Percentiles rank a stretch among this genome's conserved stretches.
Evolutionary conservation across 2,113 vertebrate species (phyloP).

Genomic region (Hydrochoerus hydrochaeris): DNA sequence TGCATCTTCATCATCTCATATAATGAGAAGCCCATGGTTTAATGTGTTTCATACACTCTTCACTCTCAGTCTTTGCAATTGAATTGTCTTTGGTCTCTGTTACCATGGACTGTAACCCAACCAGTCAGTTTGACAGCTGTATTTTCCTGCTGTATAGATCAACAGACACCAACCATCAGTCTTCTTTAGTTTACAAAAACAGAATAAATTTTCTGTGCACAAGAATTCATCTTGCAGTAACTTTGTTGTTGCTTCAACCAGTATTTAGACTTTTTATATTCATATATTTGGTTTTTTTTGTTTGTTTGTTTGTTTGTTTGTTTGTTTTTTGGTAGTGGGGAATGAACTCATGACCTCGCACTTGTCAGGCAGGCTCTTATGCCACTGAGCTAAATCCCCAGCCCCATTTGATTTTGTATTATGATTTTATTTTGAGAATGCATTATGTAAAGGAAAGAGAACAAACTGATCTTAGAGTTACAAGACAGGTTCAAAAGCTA

Average conservation of each 20-base stretch:
- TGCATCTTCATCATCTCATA: not conserved
- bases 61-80: not conserved
- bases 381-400: no score
- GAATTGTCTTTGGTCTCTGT: slow-evolving; percentile 42
- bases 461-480: not conserved
- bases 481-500: not conserved
- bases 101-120: not conserved
- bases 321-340: no score
- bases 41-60: slow-evolving; percentile 55
- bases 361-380: no score
- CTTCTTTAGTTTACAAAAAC: slow-evolving; percentile 77
- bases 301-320: no score
- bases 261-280: slow-evolving; percentile 77
- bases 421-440: slow-evolving; percentile 16
- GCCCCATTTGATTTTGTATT: slow-evolving; percentile 58
- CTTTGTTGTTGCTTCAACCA: slow-evolving; percentile 66
- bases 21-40: slow-evolving; percentile 25
- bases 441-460: not conserved
- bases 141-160: slow-evolving; percentile 53
- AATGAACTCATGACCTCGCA: no score
- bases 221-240: slow-evolving; percentile 70
- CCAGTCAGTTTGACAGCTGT: slow-evolving; percentile 33
- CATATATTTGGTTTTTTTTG: no score
- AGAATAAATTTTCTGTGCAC: slow-evolving; percentile 44
- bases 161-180: slow-evolving; percentile 57